Evolutionary conservation across 92 coral and sea anemone species (phyloP).

Genomic region (Epizoanthus fatuus): DNA sequence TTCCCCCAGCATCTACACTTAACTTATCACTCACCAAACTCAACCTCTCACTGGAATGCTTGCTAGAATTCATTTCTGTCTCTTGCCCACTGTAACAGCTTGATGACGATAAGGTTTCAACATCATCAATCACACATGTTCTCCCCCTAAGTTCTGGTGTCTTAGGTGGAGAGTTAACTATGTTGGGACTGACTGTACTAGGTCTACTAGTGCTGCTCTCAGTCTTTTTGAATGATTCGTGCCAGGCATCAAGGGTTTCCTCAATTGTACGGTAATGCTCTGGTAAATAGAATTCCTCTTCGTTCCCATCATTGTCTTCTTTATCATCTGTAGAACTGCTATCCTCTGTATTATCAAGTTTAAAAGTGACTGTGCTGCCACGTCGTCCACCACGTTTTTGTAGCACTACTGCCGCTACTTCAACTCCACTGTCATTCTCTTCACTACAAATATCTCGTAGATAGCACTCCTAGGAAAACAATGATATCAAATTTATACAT

Average conservation of each 20-base stretch:
- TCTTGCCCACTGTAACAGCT: slow-evolving; percentile 23
- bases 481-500: background rate
- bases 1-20: background rate
- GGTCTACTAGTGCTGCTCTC: slow-evolving; percentile 61
- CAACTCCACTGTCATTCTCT: slow-evolving; percentile 47
- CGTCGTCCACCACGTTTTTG: slow-evolving; percentile 26
- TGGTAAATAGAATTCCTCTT: slow-evolving; percentile 65
- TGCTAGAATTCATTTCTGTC: slow-evolving; percentile 13
- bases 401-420: background rate
- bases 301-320: slow-evolving; percentile 33
- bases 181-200: slow-evolving; percentile 54
- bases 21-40: slow-evolving; percentile 4
- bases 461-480: slow-evolving; percentile 54
- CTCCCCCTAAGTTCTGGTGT: background rate
- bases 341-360: slow-evolving; percentile 44
- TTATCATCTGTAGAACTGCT: slow-evolving; percentile 45
- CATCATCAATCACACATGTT: background rate
- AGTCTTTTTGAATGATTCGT: slow-evolving; percentile 69
- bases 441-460: slow-evolving; percentile 35
- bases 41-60: background rate
- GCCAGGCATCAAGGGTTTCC: slow-evolving; percentile 88
- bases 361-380: slow-evolving; percentile 83
- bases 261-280: slow-evolving; percentile 80
- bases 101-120: slow-evolving; percentile 8
- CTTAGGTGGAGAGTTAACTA: background rate